Base-by-base conservation (phyloP, 1,140 invertebrate genomes). In the Oryzaephilus surinamensis region DNA sequence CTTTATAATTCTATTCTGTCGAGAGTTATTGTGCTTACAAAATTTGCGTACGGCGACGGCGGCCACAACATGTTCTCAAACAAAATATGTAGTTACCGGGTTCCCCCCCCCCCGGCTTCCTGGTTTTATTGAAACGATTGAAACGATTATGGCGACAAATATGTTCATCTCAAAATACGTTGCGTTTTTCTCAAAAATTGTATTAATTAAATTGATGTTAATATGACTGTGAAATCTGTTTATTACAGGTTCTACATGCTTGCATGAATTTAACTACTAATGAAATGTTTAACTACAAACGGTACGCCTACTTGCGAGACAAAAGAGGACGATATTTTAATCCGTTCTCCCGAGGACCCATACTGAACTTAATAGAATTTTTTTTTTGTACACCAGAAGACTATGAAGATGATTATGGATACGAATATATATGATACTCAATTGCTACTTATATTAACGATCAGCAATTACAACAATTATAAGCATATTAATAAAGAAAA, bases 261-360 rank as follows among this genome's bases (percentile, higher is more conserved):
- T 87, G 83, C 50, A 83, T 87, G 77, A 94, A 93, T 65, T 63
- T 94, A 10, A 95, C 90, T 6, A 93, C 89, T 11, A 95, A 94
- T 58, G 91, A 94, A 64, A 85, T 88, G 79, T 87, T 93, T 52
- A 92, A 92, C 65, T 87, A 87, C 52, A 90, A 91, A 56, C 70
- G 86, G 13, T 94, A 93, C 57, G 78, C 84, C 0, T 93, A 95
- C 58, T 61, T 94, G 33, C 67, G 85, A 18, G 87, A 93, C 54
- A 85, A 84, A 52, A 74, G 81, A 39, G 90, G 89, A 0, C 76
- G 81, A 45, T 92, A 89, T 52, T 76, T 81, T 50, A 94, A 94
- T 62, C 88, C 88, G 0, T 95, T 90, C 54, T 84, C 87, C 10
- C 72, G 84, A 44, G 89, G 90, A 2, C 78, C 85, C 0, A 71